Base-by-base conservation (phyloP, 2,113 vertebrate species). In the Psilopsiagon aurifrons region DNA sequence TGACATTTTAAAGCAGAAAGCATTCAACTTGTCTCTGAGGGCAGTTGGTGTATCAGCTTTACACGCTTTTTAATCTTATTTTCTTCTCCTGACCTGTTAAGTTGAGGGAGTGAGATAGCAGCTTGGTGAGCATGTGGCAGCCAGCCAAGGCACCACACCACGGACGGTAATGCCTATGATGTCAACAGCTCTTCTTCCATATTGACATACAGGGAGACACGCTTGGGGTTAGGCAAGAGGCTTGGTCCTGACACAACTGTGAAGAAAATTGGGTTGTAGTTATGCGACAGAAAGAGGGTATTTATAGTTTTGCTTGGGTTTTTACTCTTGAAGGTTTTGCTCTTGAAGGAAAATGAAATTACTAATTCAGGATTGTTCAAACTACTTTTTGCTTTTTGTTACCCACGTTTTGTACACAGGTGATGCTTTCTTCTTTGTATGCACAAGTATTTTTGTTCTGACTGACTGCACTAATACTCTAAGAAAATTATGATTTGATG, bases 401-500 rank as follows among this genome's bases (percentile, higher is more conserved):
- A 20, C 6, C 18, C 1, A 1, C 19, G 13, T 66, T 66, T 81
- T 41, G 31, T 74, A 52, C 0, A 3, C 9, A 9, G 9, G 5
- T 54, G 62, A 57, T 59, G 8, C 8, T 93, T 92, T 86, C 28
- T 85, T 90, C 6, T 73, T 47, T 57, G 28, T 24, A 49, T 27
- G 31, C 28, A 35, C 19, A 80, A 77, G 9, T 13, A 13, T 35
- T 92, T 91, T 79, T 73, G 37, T 54, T 64, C 24, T 66, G 11
- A 76, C 11, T 70, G 57, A 55, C 44, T 67, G 13, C 6, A 39
- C 12, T 81, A 70, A 46, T 24, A 59, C 37, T 54, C 22, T 59
- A 52, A 74, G 35, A 74, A 85, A 75, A 75, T 51, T 77, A 73
- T 79, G 93, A 35, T 86, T 73, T 93, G 54, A 70, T 85, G 66